Evolutionary conservation across 2,888 invertebrate genomes (phyloP), one percentile per base, ranked within the genome.

Genomic region (Exocentrus adspersus): DNA sequence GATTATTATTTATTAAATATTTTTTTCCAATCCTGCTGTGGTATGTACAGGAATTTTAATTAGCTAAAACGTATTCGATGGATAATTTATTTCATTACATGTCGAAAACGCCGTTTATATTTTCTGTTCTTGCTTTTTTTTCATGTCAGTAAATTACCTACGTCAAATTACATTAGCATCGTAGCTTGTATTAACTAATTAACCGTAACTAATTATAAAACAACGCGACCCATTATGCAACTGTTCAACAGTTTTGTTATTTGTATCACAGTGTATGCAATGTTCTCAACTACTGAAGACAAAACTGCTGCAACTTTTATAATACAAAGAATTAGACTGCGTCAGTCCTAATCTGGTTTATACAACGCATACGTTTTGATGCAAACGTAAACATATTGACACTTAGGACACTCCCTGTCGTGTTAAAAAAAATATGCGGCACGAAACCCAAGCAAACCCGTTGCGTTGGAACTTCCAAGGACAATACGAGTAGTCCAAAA

Each of bases 371-470:
- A 51, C 20, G 30, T 51, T 30, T 43, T 28, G 28, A 20, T 54
- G 10, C 43, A 42, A 60, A 53, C 50, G 64, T 65, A 68, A 65
- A 68, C 54, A 67, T 64, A 64, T 62, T 67, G 57, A 60, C 60
- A 68, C 59, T 65, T 42, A 43, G 41, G 17, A 43, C 24, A 50
- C 37, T 51, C 50, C 67, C 64, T 45, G 65, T 62, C 57, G 64
- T 7, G 62, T 7, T 50, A 65, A 62, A 62, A 57, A n/a, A 57
- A 57, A 57, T 46, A 57, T n/a, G 19, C 17, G 28, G 46, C 57
- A 46, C 57, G 32, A 20, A 37, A 37, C 57, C 7, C 45, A 57
- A 46, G 57, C 30, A 57, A 21, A 57, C 57, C 57, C 57, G 46
- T 57, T 32, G 57, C 32, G 19, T 57, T 46, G 7, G 2, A 32